Conservation (phyloP, 2,797 vertebrate genomes). For the Acomys russatus region DNA sequence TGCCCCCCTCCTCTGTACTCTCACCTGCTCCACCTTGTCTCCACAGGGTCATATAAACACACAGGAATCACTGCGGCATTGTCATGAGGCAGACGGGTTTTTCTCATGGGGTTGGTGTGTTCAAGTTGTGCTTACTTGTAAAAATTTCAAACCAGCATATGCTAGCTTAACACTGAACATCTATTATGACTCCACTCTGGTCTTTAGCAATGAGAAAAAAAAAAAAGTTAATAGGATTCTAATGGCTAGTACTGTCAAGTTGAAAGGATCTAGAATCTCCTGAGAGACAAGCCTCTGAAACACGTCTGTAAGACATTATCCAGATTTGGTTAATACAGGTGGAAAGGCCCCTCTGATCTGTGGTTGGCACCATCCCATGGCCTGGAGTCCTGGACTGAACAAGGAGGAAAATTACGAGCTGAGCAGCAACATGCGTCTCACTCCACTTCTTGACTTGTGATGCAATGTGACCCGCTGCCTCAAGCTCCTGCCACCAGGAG, state of each 20-base stretch:
- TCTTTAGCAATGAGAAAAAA: neutral
- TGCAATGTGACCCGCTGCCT: neutral
- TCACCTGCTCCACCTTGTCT: neutral
- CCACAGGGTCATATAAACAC: neutral
- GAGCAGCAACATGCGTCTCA: neutral
- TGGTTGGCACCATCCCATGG: neutral
- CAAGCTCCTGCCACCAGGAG: neutral
- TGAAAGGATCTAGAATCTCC: neutral
- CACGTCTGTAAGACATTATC: neutral
- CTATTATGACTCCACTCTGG: neutral
- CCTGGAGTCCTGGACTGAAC: neutral
- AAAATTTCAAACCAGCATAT: neutral
- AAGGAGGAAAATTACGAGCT: neutral
- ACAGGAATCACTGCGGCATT: neutral
- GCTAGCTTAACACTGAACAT: neutral
- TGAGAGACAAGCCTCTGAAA: neutral
- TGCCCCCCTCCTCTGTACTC: neutral
- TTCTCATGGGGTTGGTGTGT: neutral
- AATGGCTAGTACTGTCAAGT: neutral
- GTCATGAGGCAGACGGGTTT: neutral
- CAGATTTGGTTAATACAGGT: neutral
- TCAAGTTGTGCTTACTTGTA: neutral
- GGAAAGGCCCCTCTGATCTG: neutral
- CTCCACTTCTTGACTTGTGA: neutral
- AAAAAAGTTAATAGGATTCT: neutral